phyloP scores from a whole-genome alignment of 2,113 vertebrate species.

The Rafetus swinhoei region DNA sequence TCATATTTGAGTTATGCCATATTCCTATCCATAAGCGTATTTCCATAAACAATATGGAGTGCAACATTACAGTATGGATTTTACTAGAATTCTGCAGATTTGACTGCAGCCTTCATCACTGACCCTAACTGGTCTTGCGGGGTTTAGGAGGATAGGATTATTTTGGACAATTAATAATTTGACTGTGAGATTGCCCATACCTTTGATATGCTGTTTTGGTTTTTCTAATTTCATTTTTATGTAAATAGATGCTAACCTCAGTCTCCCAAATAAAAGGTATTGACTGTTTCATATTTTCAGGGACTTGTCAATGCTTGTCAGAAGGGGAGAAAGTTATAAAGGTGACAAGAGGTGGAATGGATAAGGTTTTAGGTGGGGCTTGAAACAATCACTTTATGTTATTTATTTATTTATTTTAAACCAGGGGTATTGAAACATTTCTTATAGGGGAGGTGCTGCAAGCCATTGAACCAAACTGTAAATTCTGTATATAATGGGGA shows the following conservation, averaged over 20 bases:
- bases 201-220: not conserved
- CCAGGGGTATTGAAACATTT: too few species aligned
- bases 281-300: not conserved
- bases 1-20: too few species aligned
- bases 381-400: not conserved
- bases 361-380: not conserved
- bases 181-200: not conserved
- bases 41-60: too few species aligned
- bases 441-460: too few species aligned
- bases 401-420: not conserved
- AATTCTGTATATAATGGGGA: too few species aligned
- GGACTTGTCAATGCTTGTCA: not conserved
- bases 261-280: not conserved
- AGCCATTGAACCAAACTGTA: too few species aligned
- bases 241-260: not conserved
- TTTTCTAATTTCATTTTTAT: not conserved
- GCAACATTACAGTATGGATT: too few species aligned
- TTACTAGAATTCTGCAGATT: not conserved
- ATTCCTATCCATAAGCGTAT: too few species aligned
- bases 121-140: not conserved
- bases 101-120: not conserved
- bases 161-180: not conserved
- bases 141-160: not conserved
- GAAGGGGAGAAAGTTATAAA: not conserved
- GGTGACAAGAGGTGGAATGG: not conserved